Conservation (phyloP, 1,140 invertebrate species). For the Halictus rubicundus region DNA sequence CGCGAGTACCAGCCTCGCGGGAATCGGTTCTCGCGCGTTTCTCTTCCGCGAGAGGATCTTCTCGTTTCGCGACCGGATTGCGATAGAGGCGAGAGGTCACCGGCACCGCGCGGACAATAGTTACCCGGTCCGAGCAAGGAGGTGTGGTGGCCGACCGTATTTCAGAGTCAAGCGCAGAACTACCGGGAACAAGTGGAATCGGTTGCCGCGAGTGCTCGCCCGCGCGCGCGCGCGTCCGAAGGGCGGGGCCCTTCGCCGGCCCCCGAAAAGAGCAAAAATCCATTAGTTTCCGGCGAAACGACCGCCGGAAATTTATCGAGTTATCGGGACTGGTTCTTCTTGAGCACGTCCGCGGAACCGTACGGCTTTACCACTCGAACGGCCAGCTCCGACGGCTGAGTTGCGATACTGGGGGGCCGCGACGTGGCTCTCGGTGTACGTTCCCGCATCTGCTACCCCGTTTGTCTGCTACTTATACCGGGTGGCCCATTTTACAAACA, state of each 20-base stretch:
- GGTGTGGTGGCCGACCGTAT: slow-evolving; percentile 76
- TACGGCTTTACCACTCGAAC: background rate
- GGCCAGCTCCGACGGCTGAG: background rate
- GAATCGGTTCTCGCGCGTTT: background rate
- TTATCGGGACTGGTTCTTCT: slow-evolving; percentile 37
- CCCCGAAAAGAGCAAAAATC: slow-evolving; percentile 43
- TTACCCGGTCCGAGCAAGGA: slow-evolving; percentile 64
- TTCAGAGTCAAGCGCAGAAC: slow-evolving; percentile 78
- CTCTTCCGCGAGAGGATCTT: slow-evolving; percentile 2
- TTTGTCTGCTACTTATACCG: background rate
- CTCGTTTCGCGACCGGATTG: background rate
- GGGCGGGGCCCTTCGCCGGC: slow-evolving; percentile 4
- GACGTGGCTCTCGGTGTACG: no score
- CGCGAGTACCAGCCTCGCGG: background rate
- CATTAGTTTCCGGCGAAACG: slow-evolving; percentile 44
- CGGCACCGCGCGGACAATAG: slow-evolving; percentile 52
- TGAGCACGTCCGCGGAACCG: background rate
- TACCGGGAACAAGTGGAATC: slow-evolving; percentile 69
- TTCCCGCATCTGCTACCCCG: background rate
- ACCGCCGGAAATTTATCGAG: slow-evolving; percentile 64
- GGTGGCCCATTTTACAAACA: no score
- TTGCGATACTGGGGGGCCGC: background rate
- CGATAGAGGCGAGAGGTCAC: slow-evolving; percentile 10
- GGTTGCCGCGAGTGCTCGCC: slow-evolving; percentile 59
- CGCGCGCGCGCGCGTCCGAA: no score